phyloP scores from a whole-genome alignment of 2,797 vertebrate species.

The Gymnoscopelus microlampas region DNA sequence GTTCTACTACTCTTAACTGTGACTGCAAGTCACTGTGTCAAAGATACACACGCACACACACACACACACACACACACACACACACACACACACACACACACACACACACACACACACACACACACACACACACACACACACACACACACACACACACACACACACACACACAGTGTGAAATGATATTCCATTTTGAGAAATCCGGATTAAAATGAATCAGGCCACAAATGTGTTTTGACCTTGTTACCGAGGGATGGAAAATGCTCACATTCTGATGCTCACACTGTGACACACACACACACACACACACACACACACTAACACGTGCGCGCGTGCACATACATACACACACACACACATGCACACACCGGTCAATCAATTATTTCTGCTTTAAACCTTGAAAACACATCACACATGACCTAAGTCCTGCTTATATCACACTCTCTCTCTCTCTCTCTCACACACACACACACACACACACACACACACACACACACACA shows the following conservation, averaged over 20 bases:
- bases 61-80: no score
- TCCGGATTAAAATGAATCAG: conserved; percentile 81
- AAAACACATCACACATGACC: conserved; percentile 28
- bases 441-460: neutral
- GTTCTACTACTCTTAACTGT: no score
- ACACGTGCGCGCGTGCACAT: conserved; percentile 15
- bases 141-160: no score
- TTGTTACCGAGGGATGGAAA: conserved; percentile 71
- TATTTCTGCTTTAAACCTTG: conserved; percentile 34
- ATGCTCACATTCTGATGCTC: conserved; percentile 20
- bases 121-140: no score
- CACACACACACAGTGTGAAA: conserved; percentile 77
- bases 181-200: conserved; percentile 82
- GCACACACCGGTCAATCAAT: conserved; percentile 6
- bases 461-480: conserved; percentile 10
- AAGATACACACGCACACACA: no score
- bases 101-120: no score
- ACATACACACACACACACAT: neutral
- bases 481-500: neutral
- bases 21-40: no score
- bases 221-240: conserved; percentile 80
- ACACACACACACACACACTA: conserved; percentile 29
- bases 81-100: no score
- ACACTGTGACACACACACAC: conserved; percentile 13
- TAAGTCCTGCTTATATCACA: neutral